Evolutionary conservation across 2,113 vertebrate genomes (phyloP), one percentile per base, ranked within the genome.

Genomic region (Excalfactoria chinensis): DNA sequence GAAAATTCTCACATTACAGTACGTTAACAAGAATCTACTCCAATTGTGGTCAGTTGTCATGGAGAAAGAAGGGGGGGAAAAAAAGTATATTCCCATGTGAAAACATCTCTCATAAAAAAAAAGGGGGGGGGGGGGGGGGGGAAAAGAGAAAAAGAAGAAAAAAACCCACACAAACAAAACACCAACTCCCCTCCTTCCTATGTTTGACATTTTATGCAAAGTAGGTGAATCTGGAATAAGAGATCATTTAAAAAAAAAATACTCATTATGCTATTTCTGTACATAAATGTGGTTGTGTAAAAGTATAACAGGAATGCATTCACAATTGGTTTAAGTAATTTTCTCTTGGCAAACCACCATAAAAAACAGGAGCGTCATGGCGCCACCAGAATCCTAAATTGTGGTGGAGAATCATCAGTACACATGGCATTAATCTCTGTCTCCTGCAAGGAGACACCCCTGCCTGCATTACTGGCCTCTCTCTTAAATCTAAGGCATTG

Each of bases 401-500:
- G 98, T 98, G 98, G 98, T 98, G 95, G 97, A 97, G 97, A 97
- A 97, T 98, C 98, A 97, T 98, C 97, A 94, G 97, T 96, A 98
- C 98, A 99, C 98, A 99, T 99, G 98, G 98, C 98, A 98, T 99
- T 98, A 98, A 99, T 99, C 98, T 98, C 98, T 98, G 98, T 98
- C 98, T 97, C 95, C 59, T 83, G 97, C 97, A 98, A 98, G 98
- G 97, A 98, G 98, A 98, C 98, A 98, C 98, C 97, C 97, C 98
- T 96, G 97, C 97, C 98, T 98, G 98, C 97, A 96, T 97, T 98
- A 97, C 98, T 97, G 95, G 97, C 96, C 98, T 98, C 98, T 95
- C 97, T 98, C 97, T 97, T 98, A 98, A 98, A 98, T 98, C 97
- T 96, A 98, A 96, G 90, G 95, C 77, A 9, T 96, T 95, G 95